Percentiles rank a stretch among this genome's conserved stretches.
These are phyloP conservation scores for Musca vetustissima DNA, from an alignment of 1,140 invertebrate species.

Conservation along the genomic window DNA sequence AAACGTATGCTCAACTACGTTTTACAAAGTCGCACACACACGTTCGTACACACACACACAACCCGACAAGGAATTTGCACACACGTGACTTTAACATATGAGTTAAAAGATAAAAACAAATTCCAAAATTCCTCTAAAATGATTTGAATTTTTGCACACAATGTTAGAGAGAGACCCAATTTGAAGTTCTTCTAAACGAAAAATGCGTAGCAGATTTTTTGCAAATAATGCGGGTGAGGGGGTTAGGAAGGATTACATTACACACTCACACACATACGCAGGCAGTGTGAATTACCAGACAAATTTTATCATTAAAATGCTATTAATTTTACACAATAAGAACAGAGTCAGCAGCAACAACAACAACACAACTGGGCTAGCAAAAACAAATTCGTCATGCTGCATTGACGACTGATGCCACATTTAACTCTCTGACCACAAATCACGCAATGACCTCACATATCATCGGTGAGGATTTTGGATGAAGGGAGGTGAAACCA, in stretches of 20 bases:
- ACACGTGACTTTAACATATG: conserved; percentile 13
- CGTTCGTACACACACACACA: background rate
- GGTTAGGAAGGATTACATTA: background rate
- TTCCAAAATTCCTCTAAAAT: conserved; percentile 1
- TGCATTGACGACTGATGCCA: conserved; percentile 21
- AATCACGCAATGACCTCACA: conserved; percentile 3
- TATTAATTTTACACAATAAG: background rate
- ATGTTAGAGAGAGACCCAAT: background rate
- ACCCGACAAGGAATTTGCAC: background rate
- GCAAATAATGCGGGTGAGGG: background rate
- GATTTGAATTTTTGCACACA: conserved; percentile 4
- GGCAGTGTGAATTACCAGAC: conserved; percentile 6
- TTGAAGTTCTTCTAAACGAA: conserved; percentile 9
- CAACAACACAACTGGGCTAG: no score
- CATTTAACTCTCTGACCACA: background rate
- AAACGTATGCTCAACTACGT: background rate
- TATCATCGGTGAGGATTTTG: no score
- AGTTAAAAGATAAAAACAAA: conserved; percentile 11
- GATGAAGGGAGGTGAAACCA: background rate
- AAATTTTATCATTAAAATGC: conserved; percentile 24
- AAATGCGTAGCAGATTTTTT: conserved; percentile 15
- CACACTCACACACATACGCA: background rate
- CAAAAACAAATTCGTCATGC: conserved; percentile 17
- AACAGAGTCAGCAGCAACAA: no score
- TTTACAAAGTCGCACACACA: no score